A percentile compares a stretch with the other conserved stretches of the same genome.
These are phyloP conservation scores for Anser cygnoides DNA, from an alignment of 2,113 vertebrate genomes.

Conservation along the genomic window DNA sequence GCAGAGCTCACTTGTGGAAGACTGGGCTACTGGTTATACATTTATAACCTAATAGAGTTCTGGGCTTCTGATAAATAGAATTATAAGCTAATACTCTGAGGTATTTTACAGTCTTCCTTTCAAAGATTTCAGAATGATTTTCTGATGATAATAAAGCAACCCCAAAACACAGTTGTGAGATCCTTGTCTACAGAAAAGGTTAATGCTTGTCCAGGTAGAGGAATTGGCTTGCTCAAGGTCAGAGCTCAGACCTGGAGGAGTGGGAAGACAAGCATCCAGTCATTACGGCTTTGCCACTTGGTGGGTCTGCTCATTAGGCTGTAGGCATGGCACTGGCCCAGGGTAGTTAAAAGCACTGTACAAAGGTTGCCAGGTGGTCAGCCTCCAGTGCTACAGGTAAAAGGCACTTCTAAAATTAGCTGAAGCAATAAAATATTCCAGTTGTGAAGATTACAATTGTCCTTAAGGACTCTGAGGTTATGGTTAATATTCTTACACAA, in stretches of 20 bases:
- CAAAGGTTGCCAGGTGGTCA: background rate
- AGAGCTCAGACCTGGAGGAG: background rate
- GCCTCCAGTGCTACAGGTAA: background rate
- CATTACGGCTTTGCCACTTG: background rate
- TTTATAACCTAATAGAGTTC: background rate
- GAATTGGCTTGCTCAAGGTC: background rate
- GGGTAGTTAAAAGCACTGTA: background rate
- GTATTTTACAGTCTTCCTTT: background rate
- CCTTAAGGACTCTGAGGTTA: background rate
- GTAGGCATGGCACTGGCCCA: rapidly evolving
- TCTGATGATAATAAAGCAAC: background rate
- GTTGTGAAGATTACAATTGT: background rate
- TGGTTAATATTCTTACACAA: background rate
- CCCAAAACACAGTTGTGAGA: background rate
- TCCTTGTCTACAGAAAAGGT: background rate
- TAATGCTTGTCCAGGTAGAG: background rate
- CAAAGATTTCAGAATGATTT: background rate
- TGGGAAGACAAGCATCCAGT: background rate
- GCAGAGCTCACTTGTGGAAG: background rate
- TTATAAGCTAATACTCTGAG: background rate
- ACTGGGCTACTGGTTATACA: background rate
- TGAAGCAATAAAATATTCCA: background rate
- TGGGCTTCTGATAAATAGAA: background rate
- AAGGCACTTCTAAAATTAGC: background rate
- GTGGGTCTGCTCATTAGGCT: background rate